phyloP scores from a whole-genome alignment of 2,113 vertebrate species.

The Tenrec ecaudatus region DNA sequence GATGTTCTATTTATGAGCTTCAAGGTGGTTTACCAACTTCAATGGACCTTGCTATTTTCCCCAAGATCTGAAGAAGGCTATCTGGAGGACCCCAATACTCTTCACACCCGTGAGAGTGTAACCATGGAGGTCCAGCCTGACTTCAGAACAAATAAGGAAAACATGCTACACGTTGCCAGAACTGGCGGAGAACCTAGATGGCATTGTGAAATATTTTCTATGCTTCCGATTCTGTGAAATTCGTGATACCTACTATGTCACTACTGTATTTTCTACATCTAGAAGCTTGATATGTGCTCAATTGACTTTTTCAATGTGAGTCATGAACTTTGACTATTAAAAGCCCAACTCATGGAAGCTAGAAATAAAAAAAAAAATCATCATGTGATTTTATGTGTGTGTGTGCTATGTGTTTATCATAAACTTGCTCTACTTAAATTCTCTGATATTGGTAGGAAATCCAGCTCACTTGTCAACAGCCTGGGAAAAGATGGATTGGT shows the following conservation, averaged over 20 bases:
- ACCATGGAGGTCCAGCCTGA: neutral
- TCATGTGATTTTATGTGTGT: neutral
- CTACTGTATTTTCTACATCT: slow-evolving; percentile 4
- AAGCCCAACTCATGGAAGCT: slow-evolving; percentile 38
- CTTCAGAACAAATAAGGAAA: neutral
- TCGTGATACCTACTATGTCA: neutral
- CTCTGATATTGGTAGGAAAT: neutral
- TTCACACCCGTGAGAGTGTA: neutral
- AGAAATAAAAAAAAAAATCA: slow-evolving; percentile 53
- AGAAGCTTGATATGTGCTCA: neutral
- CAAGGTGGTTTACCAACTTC: neutral
- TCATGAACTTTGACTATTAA: slow-evolving; percentile 20
- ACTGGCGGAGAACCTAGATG: neutral
- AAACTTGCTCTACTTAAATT: neutral
- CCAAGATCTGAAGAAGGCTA: neutral
- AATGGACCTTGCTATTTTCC: neutral
- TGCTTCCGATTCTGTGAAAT: neutral
- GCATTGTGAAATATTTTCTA: neutral
- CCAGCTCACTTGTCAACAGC: slow-evolving; percentile 36
- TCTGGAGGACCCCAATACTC: neutral
- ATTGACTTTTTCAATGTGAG: neutral
- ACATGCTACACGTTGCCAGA: neutral
- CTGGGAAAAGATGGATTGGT: neutral
- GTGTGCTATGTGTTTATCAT: neutral
- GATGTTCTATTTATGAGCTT: neutral